Conservation (phyloP, 2,888 invertebrate genomes). For the Artemia sinica region DNA sequence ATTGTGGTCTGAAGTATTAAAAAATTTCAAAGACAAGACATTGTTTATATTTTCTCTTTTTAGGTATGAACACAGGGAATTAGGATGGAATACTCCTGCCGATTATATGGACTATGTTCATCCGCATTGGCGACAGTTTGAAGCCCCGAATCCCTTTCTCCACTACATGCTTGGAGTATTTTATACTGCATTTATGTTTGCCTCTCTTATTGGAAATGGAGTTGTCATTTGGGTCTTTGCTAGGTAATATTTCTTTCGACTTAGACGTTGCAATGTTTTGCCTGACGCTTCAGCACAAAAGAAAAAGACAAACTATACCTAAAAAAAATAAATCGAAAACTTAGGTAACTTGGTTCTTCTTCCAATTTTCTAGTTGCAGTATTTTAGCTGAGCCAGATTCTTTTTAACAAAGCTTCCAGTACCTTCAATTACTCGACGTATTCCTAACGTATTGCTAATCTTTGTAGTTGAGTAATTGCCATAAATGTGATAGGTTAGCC, state of each 20-base stretch:
- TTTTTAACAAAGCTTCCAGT: no score
- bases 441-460: no score
- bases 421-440: no score
- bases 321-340: no score
- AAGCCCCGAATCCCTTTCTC: conserved; percentile 55
- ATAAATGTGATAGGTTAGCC: no score
- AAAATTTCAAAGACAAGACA: neutral
- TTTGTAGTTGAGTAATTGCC: no score
- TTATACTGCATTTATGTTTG: conserved; percentile 43
- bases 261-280: conserved; percentile 15
- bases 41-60: neutral
- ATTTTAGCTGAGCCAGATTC: no score
- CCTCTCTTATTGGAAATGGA: conserved; percentile 57
- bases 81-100: conserved; percentile 51
- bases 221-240: conserved; percentile 67
- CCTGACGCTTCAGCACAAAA: neutral
- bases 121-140: conserved; percentile 49
- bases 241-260: conserved; percentile 38
- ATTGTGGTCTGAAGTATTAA: no score
- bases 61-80: conserved; percentile 29
- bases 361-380: no score
- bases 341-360: no score
- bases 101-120: conserved; percentile 45
- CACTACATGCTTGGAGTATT: conserved; percentile 60
- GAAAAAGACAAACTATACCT: neutral